A percentile compares a stretch with the other conserved stretches of the same genome.
Conservation (phyloP, 2,888 invertebrate species). For the Coecobrya sp. region DNA sequence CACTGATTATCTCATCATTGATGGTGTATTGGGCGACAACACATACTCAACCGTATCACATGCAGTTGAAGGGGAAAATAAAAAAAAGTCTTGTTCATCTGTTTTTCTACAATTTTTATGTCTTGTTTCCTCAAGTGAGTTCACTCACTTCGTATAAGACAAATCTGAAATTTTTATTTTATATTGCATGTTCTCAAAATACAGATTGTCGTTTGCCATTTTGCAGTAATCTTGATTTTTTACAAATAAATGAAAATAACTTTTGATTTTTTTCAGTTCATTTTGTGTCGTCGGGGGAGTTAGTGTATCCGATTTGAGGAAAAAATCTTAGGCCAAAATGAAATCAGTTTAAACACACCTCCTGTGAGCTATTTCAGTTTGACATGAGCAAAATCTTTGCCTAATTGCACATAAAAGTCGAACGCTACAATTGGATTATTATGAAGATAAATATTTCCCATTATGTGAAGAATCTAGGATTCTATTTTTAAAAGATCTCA, state of each 20-base stretch:
- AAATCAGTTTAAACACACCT: conserved; percentile 1
- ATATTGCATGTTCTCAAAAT: conserved; percentile 15
- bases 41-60: neutral
- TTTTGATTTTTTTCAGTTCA: neutral
- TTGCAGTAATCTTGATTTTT: neutral
- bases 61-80: conserved; percentile 45
- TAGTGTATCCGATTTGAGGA: neutral
- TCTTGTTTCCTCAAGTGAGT: conserved; percentile 80
- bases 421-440: conserved; percentile 15
- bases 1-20: conserved; percentile 65
- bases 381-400: conserved; percentile 18
- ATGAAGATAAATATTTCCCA: neutral
- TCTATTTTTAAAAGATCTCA: conserved; percentile 24
- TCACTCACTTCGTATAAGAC: conserved; percentile 57
- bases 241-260: conserved; percentile 16
- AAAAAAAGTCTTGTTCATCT: conserved; percentile 62
- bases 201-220: neutral
- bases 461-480: neutral
- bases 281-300: conserved; percentile 52
- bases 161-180: neutral
- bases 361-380: conserved; percentile 13
- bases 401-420: conserved; percentile 27
- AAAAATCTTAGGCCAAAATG: neutral
- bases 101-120: conserved; percentile 73
- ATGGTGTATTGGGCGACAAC: conserved; percentile 43